Conservation (phyloP, 2,888 invertebrate genomes). For the Liopterus haemorrhoidalis region DNA sequence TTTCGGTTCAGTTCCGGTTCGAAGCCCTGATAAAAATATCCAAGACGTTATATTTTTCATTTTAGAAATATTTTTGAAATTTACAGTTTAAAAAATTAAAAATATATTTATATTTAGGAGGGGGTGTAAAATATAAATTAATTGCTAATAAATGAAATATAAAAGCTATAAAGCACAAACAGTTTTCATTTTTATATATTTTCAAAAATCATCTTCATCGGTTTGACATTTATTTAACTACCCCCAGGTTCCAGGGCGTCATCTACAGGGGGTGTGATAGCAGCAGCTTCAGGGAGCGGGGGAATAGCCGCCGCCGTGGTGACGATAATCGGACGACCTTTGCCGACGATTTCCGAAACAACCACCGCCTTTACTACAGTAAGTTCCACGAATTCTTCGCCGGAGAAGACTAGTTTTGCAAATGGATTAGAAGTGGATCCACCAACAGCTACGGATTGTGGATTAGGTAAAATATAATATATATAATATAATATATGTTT, state of each 20-base stretch:
- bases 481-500: too few species aligned
- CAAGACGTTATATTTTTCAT: too few species aligned
- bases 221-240: background rate
- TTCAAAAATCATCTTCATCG: background rate
- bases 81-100: too few species aligned
- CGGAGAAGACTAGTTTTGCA: conserved; percentile 66
- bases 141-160: background rate
- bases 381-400: conserved; percentile 68
- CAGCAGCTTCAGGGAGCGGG: conserved; percentile 65
- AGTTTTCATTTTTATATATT: background rate
- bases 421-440: conserved; percentile 61
- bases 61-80: too few species aligned
- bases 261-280: conserved; percentile 47
- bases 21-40: too few species aligned
- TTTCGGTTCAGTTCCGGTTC: too few species aligned
- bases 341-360: conserved; percentile 67
- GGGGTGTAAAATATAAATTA: too few species aligned
- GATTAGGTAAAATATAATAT: too few species aligned
- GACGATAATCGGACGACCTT: conserved; percentile 52
- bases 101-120: too few species aligned
- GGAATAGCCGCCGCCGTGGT: conserved; percentile 70
- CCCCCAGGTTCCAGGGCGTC: conserved; percentile 2
- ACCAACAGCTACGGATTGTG: conserved; percentile 51
- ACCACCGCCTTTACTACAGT: conserved; percentile 63
- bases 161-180: background rate